A percentile compares a stretch with the other conserved stretches of the same genome.
Evolutionary conservation across 2,888 invertebrate genomes (phyloP).

Genomic region (Dasysyrphus albostriatus): DNA sequence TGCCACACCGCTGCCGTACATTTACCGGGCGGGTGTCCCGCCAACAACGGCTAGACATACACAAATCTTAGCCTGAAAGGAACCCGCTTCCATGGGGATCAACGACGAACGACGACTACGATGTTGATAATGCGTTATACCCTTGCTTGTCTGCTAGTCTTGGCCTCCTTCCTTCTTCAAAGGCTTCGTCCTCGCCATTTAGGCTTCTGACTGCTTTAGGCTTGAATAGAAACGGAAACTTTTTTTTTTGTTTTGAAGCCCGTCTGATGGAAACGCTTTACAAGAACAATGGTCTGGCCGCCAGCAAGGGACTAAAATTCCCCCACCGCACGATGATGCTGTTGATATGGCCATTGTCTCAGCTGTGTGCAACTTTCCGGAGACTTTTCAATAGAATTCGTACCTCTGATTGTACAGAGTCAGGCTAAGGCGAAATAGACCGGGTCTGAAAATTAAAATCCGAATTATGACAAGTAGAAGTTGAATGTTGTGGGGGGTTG

Average conservation of each 20-base stretch:
- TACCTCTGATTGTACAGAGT: slow-evolving; percentile 12
- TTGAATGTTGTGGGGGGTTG: slow-evolving; percentile 6
- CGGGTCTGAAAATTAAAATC: slow-evolving; percentile 66
- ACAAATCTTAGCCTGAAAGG: slow-evolving; percentile 41
- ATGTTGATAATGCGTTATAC: slow-evolving; percentile 24
- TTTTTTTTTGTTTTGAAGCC: slow-evolving; percentile 37
- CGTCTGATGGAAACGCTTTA: slow-evolving; percentile 64
- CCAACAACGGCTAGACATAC: slow-evolving; percentile 64
- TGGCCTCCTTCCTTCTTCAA: slow-evolving; percentile 15
- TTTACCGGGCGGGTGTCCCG: slow-evolving; percentile 23
- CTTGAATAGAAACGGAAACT: slow-evolving; percentile 52
- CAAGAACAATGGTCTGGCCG: slow-evolving; percentile 56
- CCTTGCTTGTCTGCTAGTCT: neutral
- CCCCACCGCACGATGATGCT: slow-evolving; percentile 24
- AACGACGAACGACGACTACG: slow-evolving; percentile 18
- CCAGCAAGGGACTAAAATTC: slow-evolving; percentile 38
- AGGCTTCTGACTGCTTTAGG: slow-evolving; percentile 51
- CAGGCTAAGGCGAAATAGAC: slow-evolving; percentile 50
- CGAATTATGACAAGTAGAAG: slow-evolving; percentile 66
- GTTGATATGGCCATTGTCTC: slow-evolving; percentile 69
- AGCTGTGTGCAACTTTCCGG: slow-evolving; percentile 17
- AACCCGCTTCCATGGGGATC: slow-evolving; percentile 55
- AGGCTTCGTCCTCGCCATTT: neutral
- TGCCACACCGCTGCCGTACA: neutral
- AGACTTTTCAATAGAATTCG: slow-evolving; percentile 21